Conservation (phyloP, 30 jellyfish, hydroid and myxozoan species). For the Hydractinia symbiolongicarpus region DNA sequence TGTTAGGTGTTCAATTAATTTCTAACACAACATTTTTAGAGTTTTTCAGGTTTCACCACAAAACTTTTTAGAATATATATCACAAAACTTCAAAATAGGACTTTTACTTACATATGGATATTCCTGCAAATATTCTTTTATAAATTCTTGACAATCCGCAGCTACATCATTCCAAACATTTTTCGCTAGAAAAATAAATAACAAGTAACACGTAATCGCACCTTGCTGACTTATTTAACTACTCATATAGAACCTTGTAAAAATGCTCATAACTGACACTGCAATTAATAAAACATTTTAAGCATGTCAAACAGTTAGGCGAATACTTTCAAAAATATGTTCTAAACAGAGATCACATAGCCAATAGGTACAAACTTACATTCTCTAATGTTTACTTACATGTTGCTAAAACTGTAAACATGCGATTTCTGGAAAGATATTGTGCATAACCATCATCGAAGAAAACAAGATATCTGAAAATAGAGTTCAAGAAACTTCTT, state of each 20-base stretch:
- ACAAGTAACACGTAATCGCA: neutral
- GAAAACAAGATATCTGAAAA: constrained; percentile 56
- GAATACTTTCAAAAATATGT: no score
- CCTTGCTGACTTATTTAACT: neutral
- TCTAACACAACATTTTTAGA: no score
- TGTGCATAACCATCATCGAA: constrained; percentile 87
- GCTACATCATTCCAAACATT: constrained; percentile 92
- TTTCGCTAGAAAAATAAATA: constrained; percentile 43
- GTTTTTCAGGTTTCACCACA: neutral
- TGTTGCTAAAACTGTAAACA: constrained; percentile 56
- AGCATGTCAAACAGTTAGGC: no score
- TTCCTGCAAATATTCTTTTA: constrained; percentile 79
- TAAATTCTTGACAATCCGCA: constrained; percentile 57
- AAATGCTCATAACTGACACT: no score
- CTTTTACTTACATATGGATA: constrained; percentile 39
- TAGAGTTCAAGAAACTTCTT: neutral
- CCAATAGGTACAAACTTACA: neutral
- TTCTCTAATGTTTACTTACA: constrained; percentile 22
- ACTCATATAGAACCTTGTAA: neutral
- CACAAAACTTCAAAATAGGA: no score
- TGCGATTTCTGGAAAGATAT: constrained; percentile 44
- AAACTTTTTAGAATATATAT: neutral
- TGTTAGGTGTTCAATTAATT: neutral
- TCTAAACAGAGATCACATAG: no score
- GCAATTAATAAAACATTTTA: no score